Evolutionary conservation across 2,888 invertebrate species (phyloP).

Genomic region (Trimorus sp.): DNA sequence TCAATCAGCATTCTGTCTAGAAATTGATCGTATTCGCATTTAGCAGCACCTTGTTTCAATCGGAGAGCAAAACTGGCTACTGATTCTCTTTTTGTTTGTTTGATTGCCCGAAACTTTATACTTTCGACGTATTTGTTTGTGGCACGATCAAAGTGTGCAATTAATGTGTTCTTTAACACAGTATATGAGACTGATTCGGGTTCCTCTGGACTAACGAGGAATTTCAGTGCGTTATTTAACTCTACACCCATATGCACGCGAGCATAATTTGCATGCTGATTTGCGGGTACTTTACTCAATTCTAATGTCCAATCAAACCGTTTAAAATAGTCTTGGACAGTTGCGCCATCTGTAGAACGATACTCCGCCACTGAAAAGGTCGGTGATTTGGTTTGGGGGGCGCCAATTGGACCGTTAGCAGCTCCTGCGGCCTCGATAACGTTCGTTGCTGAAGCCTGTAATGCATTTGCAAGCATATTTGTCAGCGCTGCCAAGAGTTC

Average conservation of each 20-base stretch:
- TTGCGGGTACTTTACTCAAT: neutral
- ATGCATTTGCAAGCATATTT: too few relatives aligned
- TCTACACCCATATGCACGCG: neutral
- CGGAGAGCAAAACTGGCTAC: conserved; percentile 51
- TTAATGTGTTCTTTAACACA: conserved; percentile 9
- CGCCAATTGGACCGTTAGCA: too few relatives aligned
- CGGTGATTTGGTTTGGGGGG: neutral
- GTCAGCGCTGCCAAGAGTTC: too few relatives aligned
- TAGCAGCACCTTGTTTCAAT: conserved; percentile 43
- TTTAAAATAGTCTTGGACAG: conserved; percentile 7
- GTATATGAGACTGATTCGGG: neutral
- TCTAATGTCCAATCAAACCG: conserved; percentile 3
- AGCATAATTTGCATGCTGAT: conserved; percentile 7
- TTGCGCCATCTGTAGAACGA: neutral
- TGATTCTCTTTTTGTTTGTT: conserved; percentile 30
- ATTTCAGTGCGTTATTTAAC: neutral
- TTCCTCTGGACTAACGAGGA: neutral
- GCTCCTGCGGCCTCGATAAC: too few relatives aligned
- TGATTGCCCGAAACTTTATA: conserved; percentile 44
- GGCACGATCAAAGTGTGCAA: conserved; percentile 38
- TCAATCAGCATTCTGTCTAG: conserved; percentile 58
- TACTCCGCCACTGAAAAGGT: conserved; percentile 3
- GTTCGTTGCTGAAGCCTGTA: too few relatives aligned
- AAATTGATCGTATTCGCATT: conserved; percentile 53
- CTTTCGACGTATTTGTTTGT: conserved; percentile 61